Base-by-base conservation (phyloP, 2,113 vertebrate species). In the Riparia riparia region DNA sequence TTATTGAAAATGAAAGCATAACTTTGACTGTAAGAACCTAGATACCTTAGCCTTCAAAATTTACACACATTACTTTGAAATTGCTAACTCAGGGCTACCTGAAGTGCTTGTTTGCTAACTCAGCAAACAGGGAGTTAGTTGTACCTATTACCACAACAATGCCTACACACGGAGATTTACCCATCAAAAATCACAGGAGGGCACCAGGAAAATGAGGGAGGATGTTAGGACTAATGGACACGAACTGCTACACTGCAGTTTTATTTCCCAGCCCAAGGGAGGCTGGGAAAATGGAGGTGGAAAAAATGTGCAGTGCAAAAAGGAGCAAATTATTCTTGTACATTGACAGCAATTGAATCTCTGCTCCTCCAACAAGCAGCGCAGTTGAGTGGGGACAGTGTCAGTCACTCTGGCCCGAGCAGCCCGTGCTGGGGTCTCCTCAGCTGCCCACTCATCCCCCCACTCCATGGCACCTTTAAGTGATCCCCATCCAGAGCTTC, bases 391-490 rank as follows among this genome's bases (percentile, higher is more conserved):
- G 8, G 10, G 19, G 28, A 86, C 8, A 32, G 6, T 1, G 7
- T 21, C 50, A 16, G 45, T 26, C 64, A 19, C 34, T 57, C 42
- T 37, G 58, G 45, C 26, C 26, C 34, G 28, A 51, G 64, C 20
- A 44, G 4, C 20, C 8, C 0, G 0, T 29, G 14, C 45, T 65
- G 51, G 18, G 13, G 8, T 56, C 28, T 81, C 18, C 32, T 71
- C 47, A 56, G 18, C 16, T 87, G 20, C 20, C 32, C 8, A 6
- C 13, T 74, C 41, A 19, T 8, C 2, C 7, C 22, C 12, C 20
- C 3, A 2, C 9, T 64, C 21, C 26, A 22, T 2, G 2, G 17
- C 26, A 63, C 19, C 16, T 66, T 68, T 10, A n/a, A 31, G 12
- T 56, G 26, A 58, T 58, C 41, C 24, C 31, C 26, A 72, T 25